phyloP scores from a whole-genome alignment of 2,888 invertebrate genomes.

The Pristionchus japonicus region DNA sequence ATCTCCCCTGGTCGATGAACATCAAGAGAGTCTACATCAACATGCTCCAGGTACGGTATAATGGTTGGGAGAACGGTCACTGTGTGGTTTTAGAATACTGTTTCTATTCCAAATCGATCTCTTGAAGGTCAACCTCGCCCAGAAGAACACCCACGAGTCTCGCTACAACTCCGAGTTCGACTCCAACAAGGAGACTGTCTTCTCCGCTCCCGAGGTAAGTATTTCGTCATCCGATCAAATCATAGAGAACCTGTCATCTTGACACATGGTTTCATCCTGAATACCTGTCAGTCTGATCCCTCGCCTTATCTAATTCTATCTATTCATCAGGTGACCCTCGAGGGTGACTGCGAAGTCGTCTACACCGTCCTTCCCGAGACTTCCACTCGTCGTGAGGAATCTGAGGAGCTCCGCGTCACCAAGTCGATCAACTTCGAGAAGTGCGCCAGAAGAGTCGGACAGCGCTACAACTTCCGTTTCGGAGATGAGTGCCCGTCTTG shows the following conservation, averaged over 20 bases:
- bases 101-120: neutral
- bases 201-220: slow-evolving; percentile 55
- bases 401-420: slow-evolving; percentile 52
- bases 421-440: slow-evolving; percentile 76
- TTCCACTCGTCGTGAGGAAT: slow-evolving; percentile 13
- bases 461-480: slow-evolving; percentile 55
- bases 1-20: slow-evolving; percentile 69
- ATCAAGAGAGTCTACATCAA: slow-evolving; percentile 70
- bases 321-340: slow-evolving; percentile 57
- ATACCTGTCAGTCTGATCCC: neutral
- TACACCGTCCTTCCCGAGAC: slow-evolving; percentile 53
- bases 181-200: slow-evolving; percentile 49
- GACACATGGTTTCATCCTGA: too few relatives aligned
- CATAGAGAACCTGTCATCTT: too few relatives aligned
- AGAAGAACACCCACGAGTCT: slow-evolving; percentile 43
- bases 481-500: slow-evolving; percentile 54
- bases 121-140: neutral
- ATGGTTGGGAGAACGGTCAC: too few relatives aligned
- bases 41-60: slow-evolving; percentile 61
- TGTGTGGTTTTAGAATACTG: too few relatives aligned
- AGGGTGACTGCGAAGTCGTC: slow-evolving; percentile 67
- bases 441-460: slow-evolving; percentile 73
- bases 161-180: neutral
- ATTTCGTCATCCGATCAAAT: too few relatives aligned
- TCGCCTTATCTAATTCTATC: neutral